phyloP scores from a whole-genome alignment of 2,113 vertebrate genomes.

The Vulpes vulpes region DNA sequence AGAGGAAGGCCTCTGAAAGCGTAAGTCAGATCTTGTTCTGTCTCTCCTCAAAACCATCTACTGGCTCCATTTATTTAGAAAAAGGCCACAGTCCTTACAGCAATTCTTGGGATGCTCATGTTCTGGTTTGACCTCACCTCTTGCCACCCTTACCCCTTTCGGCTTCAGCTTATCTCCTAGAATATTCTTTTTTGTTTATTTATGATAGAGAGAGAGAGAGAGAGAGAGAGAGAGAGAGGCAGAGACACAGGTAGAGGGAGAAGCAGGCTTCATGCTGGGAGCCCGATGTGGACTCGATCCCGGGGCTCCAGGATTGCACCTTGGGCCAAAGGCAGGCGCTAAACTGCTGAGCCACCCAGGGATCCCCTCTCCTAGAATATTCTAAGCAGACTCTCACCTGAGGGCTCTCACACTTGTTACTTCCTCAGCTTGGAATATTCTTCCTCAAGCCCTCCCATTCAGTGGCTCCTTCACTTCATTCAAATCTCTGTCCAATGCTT shows the following conservation, averaged over 20 bases:
- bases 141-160: not conserved
- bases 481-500: slow-evolving; percentile 2
- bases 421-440: not conserved
- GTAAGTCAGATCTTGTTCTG: not conserved
- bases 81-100: slow-evolving; percentile 10
- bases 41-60: not conserved
- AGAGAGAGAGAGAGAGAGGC: no score
- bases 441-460: not conserved
- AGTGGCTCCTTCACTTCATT: not conserved
- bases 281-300: no score
- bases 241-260: no score
- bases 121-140: not conserved
- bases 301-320: no score
- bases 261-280: no score
- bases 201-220: no score
- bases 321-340: no score
- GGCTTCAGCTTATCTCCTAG: not conserved
- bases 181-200: not conserved
- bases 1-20: not conserved
- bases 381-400: not conserved
- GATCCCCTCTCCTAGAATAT: not conserved
- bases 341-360: no score
- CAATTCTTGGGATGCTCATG: not conserved
- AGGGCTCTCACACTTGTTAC: not conserved
- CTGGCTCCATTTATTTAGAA: not conserved